Evolutionary conservation across 2,113 vertebrate species (phyloP), one percentile per base, ranked within the genome.

Genomic region (Sylvia atricapilla): DNA sequence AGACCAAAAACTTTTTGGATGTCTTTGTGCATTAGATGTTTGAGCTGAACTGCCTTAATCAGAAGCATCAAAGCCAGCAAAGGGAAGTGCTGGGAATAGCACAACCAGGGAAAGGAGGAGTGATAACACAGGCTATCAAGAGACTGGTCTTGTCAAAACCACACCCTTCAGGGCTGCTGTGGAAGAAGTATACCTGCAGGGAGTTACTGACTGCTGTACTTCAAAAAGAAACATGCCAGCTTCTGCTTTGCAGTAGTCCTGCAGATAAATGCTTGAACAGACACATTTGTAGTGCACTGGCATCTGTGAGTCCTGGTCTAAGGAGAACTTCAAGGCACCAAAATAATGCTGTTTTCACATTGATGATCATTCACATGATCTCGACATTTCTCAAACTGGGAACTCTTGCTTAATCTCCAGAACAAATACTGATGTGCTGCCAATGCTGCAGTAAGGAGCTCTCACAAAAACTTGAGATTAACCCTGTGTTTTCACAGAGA

Each of bases 161-260:
- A 33, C 2, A 2, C 16, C 39, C 30, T 52, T 14, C 7, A 0
- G 1, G 55, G 46, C 39, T 69, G 55, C 7, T 7, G 2, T 2
- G 4, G 55, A 84, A 46, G 24, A 80, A 69, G 1, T 33, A 17
- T 13, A 67, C 78, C 82, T 78, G 74, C 47, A 68, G 47, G 33
- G 35, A 60, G 15, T 44, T 64, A 31, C 35, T 64, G 37, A 53
- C 31, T 0, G 1, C 33, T 55, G 12, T 1, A 1, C 60, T 58
- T 76, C 59, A 73, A 41, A 83, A 30, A 44, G 35, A 73, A 73
- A 37, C 55, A 23, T 3, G 13, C 9, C 47, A 37, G 28, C 69
- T 87, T 73, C 52, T 47, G 18, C n/a, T 73, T 39, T 53, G 63
- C 59, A 37, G 27, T 28, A 52, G 31, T 28, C 33, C 43, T 35